These are phyloP conservation scores for Phaethon lepturus DNA, from an alignment of 2,113 vertebrate genomes.

Conservation along the genomic window DNA sequence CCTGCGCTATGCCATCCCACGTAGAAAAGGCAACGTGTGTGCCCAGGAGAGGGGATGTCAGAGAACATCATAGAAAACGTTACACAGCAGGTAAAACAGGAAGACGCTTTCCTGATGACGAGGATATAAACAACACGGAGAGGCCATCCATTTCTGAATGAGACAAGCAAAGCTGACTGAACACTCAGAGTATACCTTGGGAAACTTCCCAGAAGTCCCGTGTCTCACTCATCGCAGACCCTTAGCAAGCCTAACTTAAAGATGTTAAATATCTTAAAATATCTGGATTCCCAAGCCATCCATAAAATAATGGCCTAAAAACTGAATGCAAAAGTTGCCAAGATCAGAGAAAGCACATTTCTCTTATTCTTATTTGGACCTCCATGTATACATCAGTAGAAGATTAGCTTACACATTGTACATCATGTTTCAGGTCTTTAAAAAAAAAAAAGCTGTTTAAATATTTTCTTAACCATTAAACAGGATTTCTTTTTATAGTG, in stretches of 20 bases:
- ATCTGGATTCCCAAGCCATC: neutral
- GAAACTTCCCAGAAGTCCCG: neutral
- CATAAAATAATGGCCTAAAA: neutral
- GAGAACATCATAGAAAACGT: accelerated
- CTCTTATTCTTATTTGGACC: slow-evolving; percentile 7
- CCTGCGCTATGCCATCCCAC: neutral
- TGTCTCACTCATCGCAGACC: neutral
- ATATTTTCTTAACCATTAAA: slow-evolving; percentile 18
- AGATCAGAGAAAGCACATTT: slow-evolving; percentile 17
- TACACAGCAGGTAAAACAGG: neutral
- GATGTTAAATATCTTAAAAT: neutral
- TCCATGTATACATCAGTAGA: neutral
- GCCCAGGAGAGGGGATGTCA: neutral
- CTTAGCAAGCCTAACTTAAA: neutral
- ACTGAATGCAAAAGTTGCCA: neutral
- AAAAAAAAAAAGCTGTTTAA: neutral
- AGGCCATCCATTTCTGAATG: neutral
- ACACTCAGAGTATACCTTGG: neutral
- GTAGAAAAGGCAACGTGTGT: neutral
- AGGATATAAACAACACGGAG: neutral
- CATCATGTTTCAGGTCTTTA: neutral
- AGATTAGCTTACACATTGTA: neutral
- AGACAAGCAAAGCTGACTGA: neutral
- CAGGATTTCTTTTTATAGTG: slow-evolving; percentile 8
- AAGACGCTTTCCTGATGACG: neutral